phyloP scores from a whole-genome alignment of 2,797 vertebrate species.

The Macrochelys suwanniensis region DNA sequence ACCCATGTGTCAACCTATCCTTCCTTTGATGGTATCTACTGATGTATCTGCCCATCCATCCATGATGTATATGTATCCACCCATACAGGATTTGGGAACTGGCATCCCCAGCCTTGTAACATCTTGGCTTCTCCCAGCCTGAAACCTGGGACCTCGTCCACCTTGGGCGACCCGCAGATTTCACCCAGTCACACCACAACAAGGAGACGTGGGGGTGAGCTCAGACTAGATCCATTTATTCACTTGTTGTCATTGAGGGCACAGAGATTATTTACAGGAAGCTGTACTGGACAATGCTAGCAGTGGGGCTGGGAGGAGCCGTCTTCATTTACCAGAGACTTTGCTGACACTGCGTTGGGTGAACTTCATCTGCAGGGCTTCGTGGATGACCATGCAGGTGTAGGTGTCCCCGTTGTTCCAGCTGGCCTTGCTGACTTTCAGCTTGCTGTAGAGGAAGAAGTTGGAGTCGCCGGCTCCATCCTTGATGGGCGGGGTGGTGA shows the following conservation, averaged over 20 bases:
- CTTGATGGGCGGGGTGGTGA: neutral
- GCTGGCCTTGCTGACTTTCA: neutral
- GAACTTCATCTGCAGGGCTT: constrained; percentile 63
- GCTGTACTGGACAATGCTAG: neutral
- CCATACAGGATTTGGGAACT: neutral
- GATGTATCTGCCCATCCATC: neutral
- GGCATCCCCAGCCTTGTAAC: neutral
- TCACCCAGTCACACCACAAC: neutral
- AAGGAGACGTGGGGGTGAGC: neutral
- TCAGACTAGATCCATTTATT: neutral
- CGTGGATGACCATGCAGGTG: constrained; percentile 54
- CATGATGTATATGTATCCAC: neutral
- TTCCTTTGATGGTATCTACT: too few species aligned
- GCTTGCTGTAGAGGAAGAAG: constrained; percentile 59
- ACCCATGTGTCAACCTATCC: too few species aligned
- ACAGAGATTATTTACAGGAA: neutral
- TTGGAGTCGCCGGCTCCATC: accelerated
- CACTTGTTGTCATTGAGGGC: neutral
- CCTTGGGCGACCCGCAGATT: too few species aligned
- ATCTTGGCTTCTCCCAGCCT: neutral
- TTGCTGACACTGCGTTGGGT: constrained; percentile 58
- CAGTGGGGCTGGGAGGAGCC: neutral
- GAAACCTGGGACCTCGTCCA: neutral
- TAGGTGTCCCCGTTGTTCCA: neutral
- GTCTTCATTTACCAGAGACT: constrained; percentile 62